phyloP scores from a whole-genome alignment of 1,140 invertebrate genomes.

The Sinonovacula constricta region DNA sequence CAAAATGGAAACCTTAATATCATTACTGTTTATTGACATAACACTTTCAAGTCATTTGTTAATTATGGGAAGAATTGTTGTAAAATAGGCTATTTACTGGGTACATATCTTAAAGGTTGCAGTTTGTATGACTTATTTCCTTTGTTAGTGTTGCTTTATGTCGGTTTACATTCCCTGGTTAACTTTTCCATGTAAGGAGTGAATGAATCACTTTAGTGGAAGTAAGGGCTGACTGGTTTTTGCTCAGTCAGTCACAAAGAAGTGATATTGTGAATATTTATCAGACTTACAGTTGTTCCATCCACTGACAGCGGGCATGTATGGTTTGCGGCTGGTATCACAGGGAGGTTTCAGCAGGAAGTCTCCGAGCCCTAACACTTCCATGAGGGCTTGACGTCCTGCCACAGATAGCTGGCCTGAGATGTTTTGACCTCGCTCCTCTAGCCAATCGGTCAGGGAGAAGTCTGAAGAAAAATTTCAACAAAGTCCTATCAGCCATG shows the following conservation, averaged over 20 bases:
- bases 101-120: no score
- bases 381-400: conserved; percentile 2
- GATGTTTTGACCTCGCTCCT: conserved; percentile 4
- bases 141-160: no score
- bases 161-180: no score
- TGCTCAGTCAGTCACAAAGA: background rate
- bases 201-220: background rate
- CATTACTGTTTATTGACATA: no score
- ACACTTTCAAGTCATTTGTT: no score
- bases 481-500: no score
- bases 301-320: conserved; percentile 16
- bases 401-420: background rate
- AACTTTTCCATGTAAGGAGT: no score
- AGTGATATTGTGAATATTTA: background rate
- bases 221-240: background rate
- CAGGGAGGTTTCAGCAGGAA: conserved; percentile 10
- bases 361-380: background rate
- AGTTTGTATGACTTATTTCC: no score
- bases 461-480: no score
- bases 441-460: conserved; percentile 16
- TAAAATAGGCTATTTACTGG: no score
- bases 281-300: conserved; percentile 38
- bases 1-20: no score
- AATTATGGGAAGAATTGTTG: no score
- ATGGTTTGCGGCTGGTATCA: conserved; percentile 17